Conservation (phyloP, 30 jellyfish, hydroid and myxozoan species). For the Aurelia sp. region DNA sequence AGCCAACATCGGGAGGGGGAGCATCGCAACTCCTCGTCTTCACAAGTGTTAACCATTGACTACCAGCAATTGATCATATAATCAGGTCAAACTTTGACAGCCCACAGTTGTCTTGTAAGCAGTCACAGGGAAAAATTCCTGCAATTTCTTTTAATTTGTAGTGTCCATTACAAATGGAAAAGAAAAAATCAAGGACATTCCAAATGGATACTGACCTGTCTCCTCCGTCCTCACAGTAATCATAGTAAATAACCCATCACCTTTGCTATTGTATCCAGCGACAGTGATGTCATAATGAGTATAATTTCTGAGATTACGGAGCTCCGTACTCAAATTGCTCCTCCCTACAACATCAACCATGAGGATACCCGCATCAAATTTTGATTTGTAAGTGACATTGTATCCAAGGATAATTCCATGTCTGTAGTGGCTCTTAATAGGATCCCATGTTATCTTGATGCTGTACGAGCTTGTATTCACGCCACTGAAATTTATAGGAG, state of each 20-base stretch:
- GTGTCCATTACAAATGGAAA: no score
- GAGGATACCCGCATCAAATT: background rate
- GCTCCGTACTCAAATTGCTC: constrained; percentile 7
- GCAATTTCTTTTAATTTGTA: no score
- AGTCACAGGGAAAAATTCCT: no score
- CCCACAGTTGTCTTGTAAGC: no score
- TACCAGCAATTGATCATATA: no score
- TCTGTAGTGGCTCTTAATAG: constrained; percentile 9
- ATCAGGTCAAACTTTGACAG: no score
- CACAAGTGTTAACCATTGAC: no score
- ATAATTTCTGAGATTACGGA: constrained; percentile 9
- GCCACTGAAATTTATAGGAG: constrained; percentile 15
- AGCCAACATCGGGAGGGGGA: no score
- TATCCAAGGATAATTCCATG: constrained; percentile 46
- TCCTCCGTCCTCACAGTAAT: constrained; percentile 32
- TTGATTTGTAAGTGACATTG: constrained; percentile 4
- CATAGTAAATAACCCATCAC: constrained; percentile 5
- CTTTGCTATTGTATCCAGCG: constrained; percentile 35
- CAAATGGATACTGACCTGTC: background rate
- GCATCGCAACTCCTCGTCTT: no score
- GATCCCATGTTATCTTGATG: constrained; percentile 30
- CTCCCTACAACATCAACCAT: constrained; percentile 13
- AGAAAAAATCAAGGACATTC: no score
- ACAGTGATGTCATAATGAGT: constrained; percentile 13
- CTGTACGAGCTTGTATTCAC: constrained; percentile 41